Evolutionary conservation across 2,888 invertebrate species (phyloP).

Genomic region (Lissonota sp.): DNA sequence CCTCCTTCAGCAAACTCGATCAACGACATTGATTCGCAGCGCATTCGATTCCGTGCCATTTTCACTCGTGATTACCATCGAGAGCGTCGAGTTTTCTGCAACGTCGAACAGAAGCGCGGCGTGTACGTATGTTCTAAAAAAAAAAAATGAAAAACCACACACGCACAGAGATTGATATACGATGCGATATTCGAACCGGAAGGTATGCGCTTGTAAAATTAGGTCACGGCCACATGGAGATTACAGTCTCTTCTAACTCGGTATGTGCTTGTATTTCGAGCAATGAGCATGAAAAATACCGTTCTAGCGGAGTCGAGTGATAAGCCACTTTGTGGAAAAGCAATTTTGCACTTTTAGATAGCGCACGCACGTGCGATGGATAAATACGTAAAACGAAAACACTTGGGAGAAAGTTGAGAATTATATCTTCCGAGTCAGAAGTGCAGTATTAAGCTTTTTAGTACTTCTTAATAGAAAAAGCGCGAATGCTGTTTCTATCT

Average conservation of each 20-base stretch:
- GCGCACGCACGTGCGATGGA: neutral
- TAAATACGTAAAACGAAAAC: no score
- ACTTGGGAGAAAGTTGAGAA: no score
- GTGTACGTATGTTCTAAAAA: neutral
- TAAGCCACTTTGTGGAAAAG: neutral
- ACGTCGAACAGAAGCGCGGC: slow-evolving; percentile 58
- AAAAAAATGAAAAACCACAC: slow-evolving; percentile 49
- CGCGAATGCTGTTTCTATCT: no score
- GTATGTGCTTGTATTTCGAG: slow-evolving; percentile 16
- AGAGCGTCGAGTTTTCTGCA: slow-evolving; percentile 63
- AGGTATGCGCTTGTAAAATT: slow-evolving; percentile 65
- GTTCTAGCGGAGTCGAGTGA: neutral
- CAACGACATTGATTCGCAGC: slow-evolving; percentile 48
- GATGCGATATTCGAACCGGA: slow-evolving; percentile 64
- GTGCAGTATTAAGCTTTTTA: no score
- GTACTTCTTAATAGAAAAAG: no score
- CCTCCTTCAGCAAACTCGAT: slow-evolving; percentile 33
- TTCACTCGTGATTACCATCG: slow-evolving; percentile 72
- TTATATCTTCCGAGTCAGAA: no score
- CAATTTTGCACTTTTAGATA: no score
- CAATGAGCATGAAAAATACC: slow-evolving; percentile 20
- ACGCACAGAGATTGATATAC: slow-evolving; percentile 57
- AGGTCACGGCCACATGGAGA: slow-evolving; percentile 73
- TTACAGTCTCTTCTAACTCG: slow-evolving; percentile 47
- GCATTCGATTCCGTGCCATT: slow-evolving; percentile 63